Percentiles rank a stretch among this genome's conserved stretches.
These are phyloP conservation scores for Caenorhabditis briggsae DNA, from an alignment of 1,140 invertebrate genomes.

Conservation along the genomic window DNA sequence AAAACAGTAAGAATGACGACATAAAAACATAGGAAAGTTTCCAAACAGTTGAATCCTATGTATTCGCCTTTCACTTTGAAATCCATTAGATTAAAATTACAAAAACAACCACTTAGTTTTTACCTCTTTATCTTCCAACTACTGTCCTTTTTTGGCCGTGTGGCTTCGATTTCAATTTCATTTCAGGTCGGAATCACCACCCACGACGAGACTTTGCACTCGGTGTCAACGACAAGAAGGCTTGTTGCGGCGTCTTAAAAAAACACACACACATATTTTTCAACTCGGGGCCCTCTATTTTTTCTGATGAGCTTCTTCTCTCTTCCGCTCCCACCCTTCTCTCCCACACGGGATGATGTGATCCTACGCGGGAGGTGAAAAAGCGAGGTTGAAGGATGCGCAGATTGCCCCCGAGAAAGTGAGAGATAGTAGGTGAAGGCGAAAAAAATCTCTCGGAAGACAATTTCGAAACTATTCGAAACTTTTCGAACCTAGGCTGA, in stretches of 20 bases:
- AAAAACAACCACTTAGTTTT: not conserved
- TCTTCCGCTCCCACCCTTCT: not conserved
- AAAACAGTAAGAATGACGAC: slow-evolving; percentile 2
- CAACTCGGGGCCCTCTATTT: not conserved
- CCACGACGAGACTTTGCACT: slow-evolving; percentile 31
- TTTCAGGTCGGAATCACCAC: slow-evolving; percentile 38
- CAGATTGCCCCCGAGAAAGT: slow-evolving; percentile 13
- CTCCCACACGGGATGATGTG: slow-evolving; percentile 49
- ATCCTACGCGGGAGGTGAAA: slow-evolving; percentile 41
- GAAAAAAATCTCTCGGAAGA: slow-evolving; percentile 15
- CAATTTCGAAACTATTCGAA: slow-evolving; percentile 49
- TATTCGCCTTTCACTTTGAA: too few relatives aligned
- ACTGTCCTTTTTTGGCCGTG: not conserved
- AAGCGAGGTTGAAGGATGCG: slow-evolving; percentile 38
- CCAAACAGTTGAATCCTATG: not conserved
- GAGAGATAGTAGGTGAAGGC: not conserved
- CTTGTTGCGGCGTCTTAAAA: slow-evolving; percentile 33
- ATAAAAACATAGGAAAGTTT: slow-evolving; percentile 2
- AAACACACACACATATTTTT: not conserved
- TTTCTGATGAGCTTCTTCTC: slow-evolving; percentile 44
- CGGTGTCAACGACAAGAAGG: slow-evolving; percentile 33
- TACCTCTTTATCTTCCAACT: not conserved
- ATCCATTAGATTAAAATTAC: too few relatives aligned
- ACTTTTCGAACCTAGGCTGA: slow-evolving; percentile 6
- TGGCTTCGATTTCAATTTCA: slow-evolving; percentile 25